These are phyloP conservation scores for Lacanobia oleracea DNA, from an alignment of 2,888 invertebrate species.

Conservation along the genomic window DNA sequence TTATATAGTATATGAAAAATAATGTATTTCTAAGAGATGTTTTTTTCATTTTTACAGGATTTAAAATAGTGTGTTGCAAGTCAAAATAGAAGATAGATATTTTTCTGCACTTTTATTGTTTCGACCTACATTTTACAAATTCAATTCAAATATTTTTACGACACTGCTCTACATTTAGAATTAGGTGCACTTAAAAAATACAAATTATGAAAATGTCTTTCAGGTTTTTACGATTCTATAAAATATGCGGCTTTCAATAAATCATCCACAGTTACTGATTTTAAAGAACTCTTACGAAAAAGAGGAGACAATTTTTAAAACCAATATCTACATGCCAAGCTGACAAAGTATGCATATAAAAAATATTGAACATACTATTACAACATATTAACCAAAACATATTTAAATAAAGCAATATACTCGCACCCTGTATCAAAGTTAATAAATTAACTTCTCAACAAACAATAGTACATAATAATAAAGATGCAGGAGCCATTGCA, in stretches of 20 bases:
- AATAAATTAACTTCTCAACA: slow-evolving; percentile 59
- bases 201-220: slow-evolving; percentile 38
- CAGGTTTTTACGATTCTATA: slow-evolving; percentile 24
- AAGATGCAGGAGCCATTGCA: slow-evolving; percentile 68
- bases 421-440: slow-evolving; percentile 34
- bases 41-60: not conserved
- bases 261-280: not conserved
- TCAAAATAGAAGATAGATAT: slow-evolving; percentile 11
- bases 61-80: not conserved
- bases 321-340: too few species aligned
- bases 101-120: slow-evolving; percentile 30
- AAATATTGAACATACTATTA: not conserved
- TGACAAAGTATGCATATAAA: not conserved
- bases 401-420: slow-evolving; percentile 28
- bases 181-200: slow-evolving; percentile 37
- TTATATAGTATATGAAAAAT: not conserved
- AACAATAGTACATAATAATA: slow-evolving; percentile 67
- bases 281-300: too few species aligned
- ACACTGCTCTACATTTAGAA: slow-evolving; percentile 28
- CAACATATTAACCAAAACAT: slow-evolving; percentile 14
- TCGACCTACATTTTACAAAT: slow-evolving; percentile 36
- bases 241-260: slow-evolving; percentile 21
- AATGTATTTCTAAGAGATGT: not conserved
- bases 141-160: slow-evolving; percentile 39
- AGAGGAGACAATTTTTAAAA: not conserved